Conservation (phyloP, 2,113 vertebrate species). For the Psophia crepitans region DNA sequence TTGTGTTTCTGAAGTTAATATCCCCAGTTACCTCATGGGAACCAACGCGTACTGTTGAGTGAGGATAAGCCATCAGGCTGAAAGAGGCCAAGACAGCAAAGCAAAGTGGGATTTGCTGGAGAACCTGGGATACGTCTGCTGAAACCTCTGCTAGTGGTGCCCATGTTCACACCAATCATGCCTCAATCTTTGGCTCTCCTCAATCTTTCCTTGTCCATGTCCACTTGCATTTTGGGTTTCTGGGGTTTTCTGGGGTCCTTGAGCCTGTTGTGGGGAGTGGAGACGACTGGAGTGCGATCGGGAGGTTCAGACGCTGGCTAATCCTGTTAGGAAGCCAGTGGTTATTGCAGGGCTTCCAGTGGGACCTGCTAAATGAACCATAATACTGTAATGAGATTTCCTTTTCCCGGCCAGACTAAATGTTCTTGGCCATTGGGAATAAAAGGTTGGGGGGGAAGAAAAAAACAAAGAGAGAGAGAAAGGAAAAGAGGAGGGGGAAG, state of each 20-base stretch:
- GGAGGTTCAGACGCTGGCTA: conserved; percentile 57
- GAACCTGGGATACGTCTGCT: rapidly evolving
- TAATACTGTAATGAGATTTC: conserved; percentile 71
- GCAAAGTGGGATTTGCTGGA: not conserved
- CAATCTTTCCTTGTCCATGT: not conserved
- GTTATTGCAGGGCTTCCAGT: conserved; percentile 65
- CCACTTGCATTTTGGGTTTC: not conserved
- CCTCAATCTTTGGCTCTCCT: not conserved
- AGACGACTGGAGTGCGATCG: not conserved
- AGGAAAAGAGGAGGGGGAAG: not conserved
- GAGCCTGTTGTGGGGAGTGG: not conserved
- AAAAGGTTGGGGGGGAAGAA: not conserved
- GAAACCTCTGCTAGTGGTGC: not conserved
- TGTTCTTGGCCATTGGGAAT: conserved; percentile 52
- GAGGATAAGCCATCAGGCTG: not conserved
- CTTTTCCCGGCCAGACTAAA: conserved; percentile 56
- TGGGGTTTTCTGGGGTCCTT: not conserved
- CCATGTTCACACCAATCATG: rapidly evolving
- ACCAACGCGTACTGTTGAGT: rapidly evolving
- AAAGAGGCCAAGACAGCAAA: not conserved
- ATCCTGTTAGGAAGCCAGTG: conserved; percentile 69
- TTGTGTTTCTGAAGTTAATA: not conserved
- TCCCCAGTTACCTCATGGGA: not conserved
- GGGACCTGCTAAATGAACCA: conserved; percentile 55
- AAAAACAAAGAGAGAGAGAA: not conserved